A percentile compares a stretch with the other conserved stretches of the same genome.
Evolutionary conservation across 1,140 invertebrate genomes (phyloP).

Genomic region (Lepidostoma basale): DNA sequence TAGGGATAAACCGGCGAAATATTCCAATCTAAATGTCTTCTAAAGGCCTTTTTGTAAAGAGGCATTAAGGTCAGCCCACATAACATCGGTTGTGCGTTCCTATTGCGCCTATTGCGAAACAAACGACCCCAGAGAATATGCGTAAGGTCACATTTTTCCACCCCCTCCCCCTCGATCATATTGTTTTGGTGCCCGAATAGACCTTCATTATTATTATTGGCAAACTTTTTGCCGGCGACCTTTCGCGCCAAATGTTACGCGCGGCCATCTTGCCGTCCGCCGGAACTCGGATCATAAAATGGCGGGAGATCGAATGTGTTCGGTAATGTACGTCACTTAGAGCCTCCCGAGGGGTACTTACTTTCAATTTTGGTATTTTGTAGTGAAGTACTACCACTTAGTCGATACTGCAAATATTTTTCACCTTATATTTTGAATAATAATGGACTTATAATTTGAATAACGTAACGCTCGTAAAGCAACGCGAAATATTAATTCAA

Average conservation of each 20-base stretch:
- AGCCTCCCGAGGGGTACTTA: too few relatives aligned
- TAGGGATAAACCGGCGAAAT: background rate
- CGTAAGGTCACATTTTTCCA: constrained; percentile 6
- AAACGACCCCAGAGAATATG: background rate
- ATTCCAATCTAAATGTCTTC: background rate
- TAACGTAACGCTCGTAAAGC: too few relatives aligned
- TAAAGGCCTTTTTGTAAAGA: background rate
- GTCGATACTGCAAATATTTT: too few relatives aligned
- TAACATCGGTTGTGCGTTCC: background rate
- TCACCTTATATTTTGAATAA: too few relatives aligned
- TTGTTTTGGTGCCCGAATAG: constrained; percentile 2
- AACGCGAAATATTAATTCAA: too few relatives aligned
- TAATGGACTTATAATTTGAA: too few relatives aligned
- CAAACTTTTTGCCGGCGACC: constrained; percentile 11
- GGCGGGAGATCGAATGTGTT: background rate
- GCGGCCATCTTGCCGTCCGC: background rate
- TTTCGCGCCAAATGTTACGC: constrained; percentile 22
- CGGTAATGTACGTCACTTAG: too few relatives aligned
- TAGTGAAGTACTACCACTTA: too few relatives aligned
- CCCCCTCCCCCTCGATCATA: background rate
- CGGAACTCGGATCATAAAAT: background rate
- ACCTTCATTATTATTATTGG: constrained; percentile 20
- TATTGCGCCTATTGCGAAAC: background rate
- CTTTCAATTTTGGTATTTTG: too few relatives aligned
- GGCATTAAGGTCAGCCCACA: background rate